Base-by-base conservation (phyloP, 2,113 vertebrate species). In the Dunckerocampus dactyliophorus region DNA sequence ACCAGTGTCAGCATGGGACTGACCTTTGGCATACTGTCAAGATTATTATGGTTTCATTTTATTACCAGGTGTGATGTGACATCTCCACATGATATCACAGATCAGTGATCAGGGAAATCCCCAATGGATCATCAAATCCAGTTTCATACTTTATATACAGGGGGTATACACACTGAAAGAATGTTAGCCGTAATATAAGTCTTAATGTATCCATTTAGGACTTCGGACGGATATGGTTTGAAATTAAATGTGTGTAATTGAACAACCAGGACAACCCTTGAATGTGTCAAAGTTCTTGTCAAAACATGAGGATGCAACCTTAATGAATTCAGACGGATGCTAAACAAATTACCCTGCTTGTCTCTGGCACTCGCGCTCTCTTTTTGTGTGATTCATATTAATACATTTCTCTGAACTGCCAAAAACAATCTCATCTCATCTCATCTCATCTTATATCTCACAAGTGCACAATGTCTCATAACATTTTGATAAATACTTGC, bases 21-120 rank as follows among this genome's bases (percentile, higher is more conserved):
- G 74, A n/a, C 58, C 79, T 80, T 83, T 82, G 77, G 13, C 53
- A 68, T 11, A 1, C 65, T 63, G 17, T 24, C 50, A 43, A 63
- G 15, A 15, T 9, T 22, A 22, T 48, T 6, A n/a, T 46, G 11
- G 16, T 58, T 72, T 56, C 34, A 67, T 22, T 67, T 69, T 70
- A 74, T 71, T 61, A 63, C 55, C 31, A 28, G 22, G 17, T 47
- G 11, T 34, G 13, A 53, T 61, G 47, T 31, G 13, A 34, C 62
- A 60, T 67, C 37, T 47, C 4, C 57, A 59, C 39, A 69, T 68
- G 56, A 71, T n/a, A n/a, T n/a, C n/a, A n/a, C n/a, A n/a, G n/a
- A n/a, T n/a, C n/a, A n/a, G n/a, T n/a, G 75, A 74, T 31, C 6
- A 49, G 55, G 52, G 9, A 34, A 28, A 68, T 64, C 59, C 14